A percentile compares a stretch with the other conserved stretches of the same genome.
phyloP scores from a whole-genome alignment of 2,113 vertebrate species.

The Atherinomorus stipes region DNA sequence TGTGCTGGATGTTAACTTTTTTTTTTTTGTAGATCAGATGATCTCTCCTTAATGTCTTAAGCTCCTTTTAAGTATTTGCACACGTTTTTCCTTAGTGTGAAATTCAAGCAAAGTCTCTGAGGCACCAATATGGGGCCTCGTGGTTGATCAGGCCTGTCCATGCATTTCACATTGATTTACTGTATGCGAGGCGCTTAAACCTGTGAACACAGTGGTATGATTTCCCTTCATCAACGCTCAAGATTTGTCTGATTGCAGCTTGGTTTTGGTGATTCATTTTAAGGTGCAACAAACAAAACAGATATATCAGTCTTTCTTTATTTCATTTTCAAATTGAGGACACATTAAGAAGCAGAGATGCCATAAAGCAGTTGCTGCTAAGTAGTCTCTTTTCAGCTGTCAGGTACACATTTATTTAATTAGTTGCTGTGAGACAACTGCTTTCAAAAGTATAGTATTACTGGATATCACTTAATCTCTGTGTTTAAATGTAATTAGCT shows the following conservation, averaged over 20 bases:
- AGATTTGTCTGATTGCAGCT: not conserved
- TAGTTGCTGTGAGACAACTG: not conserved
- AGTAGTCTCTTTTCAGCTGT: conserved; percentile 1
- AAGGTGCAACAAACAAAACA: not conserved
- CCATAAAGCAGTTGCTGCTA: not conserved
- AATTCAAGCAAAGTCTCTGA: not conserved
- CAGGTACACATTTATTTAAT: conserved; percentile 3
- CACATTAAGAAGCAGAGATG: not conserved
- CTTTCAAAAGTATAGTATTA: not conserved
- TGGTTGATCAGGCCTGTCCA: not conserved
- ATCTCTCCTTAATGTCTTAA: not conserved
- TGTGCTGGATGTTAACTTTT: not conserved
- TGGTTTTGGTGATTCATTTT: not conserved
- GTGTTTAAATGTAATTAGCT: conserved; percentile 12
- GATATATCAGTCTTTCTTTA: not conserved
- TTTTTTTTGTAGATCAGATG: no score
- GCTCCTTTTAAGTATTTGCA: not conserved
- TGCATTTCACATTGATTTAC: not conserved
- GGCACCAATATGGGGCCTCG: not conserved
- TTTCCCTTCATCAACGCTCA: conserved; percentile 1
- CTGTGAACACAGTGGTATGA: not conserved
- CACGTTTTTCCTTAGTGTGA: not conserved
- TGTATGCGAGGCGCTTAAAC: not conserved
- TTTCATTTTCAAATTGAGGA: not conserved
- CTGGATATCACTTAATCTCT: not conserved